Evolutionary conservation across 2,888 invertebrate genomes (phyloP).

Genomic region (Lithophane ornitopus): DNA sequence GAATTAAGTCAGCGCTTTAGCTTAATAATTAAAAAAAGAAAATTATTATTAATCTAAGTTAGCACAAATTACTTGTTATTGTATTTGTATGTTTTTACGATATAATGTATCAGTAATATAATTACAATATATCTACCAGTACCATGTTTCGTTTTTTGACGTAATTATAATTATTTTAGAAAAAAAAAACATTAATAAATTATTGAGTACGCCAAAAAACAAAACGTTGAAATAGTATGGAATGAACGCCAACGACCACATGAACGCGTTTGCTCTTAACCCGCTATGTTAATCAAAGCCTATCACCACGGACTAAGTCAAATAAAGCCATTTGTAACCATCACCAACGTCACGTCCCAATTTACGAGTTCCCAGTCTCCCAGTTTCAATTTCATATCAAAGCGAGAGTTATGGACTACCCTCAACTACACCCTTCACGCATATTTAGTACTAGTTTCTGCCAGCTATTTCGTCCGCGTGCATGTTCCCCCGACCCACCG

Average conservation of each 20-base stretch:
- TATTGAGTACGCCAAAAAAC: no score
- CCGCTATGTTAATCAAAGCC: neutral
- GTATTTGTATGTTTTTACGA: no score
- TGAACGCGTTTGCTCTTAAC: no score
- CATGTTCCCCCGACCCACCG: neutral
- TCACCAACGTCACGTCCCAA: conserved; percentile 25
- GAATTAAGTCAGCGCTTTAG: neutral
- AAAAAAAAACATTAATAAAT: no score
- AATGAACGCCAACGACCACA: no score
- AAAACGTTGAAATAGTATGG: no score
- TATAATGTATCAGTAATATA: no score
- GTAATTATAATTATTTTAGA: no score
- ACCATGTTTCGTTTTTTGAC: no score
- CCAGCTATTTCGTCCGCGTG: neutral
- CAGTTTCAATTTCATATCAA: conserved; percentile 43
- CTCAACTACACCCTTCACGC: neutral
- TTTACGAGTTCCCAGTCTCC: conserved; percentile 34
- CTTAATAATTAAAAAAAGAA: neutral
- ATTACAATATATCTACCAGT: no score
- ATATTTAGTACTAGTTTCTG: conserved; percentile 12
- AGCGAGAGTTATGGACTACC: conserved; percentile 19
- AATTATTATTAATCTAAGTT: neutral
- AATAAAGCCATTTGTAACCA: conserved; percentile 38
- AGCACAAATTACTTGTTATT: neutral
- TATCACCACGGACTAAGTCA: neutral